Base-by-base conservation (phyloP, 2,797 vertebrate species). In the Sebastes steindachneri region DNA sequence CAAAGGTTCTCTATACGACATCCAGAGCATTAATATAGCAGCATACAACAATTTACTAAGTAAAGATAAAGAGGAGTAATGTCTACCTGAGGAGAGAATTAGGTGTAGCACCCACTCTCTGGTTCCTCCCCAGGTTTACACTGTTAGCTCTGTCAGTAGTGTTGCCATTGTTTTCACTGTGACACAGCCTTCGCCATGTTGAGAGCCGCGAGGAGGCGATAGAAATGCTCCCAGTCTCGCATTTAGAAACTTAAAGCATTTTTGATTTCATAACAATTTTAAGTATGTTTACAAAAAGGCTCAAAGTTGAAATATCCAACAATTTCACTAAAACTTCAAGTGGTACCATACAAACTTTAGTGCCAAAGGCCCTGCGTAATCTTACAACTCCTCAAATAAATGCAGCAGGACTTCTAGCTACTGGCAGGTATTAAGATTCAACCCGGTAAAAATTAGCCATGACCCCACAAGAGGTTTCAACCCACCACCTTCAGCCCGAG, bases 391-490 rank as follows among this genome's bases (percentile, higher is more conserved):
- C 37, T 71, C 67, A 72, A 23, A 81, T 77, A 77, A 88, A 88
- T 57, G 62, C 68, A 81, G 41, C 71, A 78, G 48, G 45, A 86
- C 69, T 70, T 79, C 7, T 68, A 72, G 75, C 82, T 82, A 73
- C 45, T 29, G 83, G 79, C 82, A 68, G 75, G 41, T 67, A 85
- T 89, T 84, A 63, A 62, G 41, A 85, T 79, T 23, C 41, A 45
- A 68, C 80, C 75, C 45, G 33, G 26, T 70, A 68, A 66, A 76
- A 86, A 84, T 83, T 83, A 82, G 68, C 71, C 74, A 25, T 83
- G 81, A 92, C 82, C 84, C 65, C 60, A 37, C 57, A 64, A 53
- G 29, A 57, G 80, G 26, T 75, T 81, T 62, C 73, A 64, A 53
- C 29, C 60, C 26, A 19, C 11, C 26, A 2, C 14, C 35, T 73